Conservation (phyloP, 2,797 vertebrate species). For the Urosaurus nigricauda region DNA sequence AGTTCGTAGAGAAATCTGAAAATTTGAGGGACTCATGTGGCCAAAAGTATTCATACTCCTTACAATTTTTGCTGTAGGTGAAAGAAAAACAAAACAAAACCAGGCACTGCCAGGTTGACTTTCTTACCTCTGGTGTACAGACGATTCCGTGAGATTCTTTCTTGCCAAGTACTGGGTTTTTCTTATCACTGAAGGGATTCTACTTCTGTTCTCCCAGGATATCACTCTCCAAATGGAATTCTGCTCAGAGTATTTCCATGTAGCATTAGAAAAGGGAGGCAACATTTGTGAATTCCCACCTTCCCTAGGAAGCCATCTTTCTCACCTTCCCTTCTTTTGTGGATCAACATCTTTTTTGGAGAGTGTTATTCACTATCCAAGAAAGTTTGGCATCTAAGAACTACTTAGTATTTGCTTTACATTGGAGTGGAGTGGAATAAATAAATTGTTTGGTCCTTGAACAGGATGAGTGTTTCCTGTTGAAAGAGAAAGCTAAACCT, state of each 20-base stretch:
- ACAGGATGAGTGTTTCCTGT: neutral
- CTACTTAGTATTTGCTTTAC: neutral
- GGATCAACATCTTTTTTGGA: neutral
- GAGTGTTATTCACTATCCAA: neutral
- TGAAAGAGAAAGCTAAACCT: neutral
- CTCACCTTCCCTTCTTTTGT: neutral
- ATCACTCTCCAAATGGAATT: neutral
- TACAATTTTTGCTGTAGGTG: neutral
- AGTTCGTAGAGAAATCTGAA: conserved; percentile 33
- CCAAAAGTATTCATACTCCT: conserved; percentile 19
- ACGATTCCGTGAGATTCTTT: neutral
- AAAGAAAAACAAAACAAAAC: neutral
- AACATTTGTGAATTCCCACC: neutral
- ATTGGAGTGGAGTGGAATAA: neutral
- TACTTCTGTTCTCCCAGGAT: neutral
- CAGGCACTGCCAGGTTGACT: neutral
- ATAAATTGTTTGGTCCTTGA: too few species aligned
- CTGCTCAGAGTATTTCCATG: neutral
- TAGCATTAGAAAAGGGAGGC: neutral
- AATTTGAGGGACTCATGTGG: conserved; percentile 43
- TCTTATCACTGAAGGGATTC: neutral
- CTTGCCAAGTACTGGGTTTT: neutral
- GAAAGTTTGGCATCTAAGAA: neutral
- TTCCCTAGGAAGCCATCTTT: neutral
- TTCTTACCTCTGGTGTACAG: neutral